phyloP scores from a whole-genome alignment of 1,140 invertebrate species.

The Rhizoglyphus robini region DNA sequence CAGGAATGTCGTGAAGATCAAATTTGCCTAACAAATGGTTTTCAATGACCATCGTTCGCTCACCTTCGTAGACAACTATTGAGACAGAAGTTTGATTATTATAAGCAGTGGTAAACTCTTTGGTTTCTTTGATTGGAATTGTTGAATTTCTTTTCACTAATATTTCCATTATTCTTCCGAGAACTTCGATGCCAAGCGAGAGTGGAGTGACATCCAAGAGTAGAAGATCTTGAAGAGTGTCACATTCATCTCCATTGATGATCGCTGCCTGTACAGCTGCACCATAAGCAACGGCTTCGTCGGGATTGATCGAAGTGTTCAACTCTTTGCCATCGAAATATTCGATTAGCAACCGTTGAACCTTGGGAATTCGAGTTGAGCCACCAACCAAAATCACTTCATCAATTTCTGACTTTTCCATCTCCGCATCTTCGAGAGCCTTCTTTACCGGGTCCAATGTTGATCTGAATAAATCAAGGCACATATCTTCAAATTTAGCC shows the following conservation, averaged over 20 bases:
- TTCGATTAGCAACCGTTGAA: slow-evolving; percentile 64
- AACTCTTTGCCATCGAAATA: too few relatives aligned
- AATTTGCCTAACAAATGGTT: slow-evolving; percentile 47
- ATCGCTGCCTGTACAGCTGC: slow-evolving; percentile 63
- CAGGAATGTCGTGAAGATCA: slow-evolving; percentile 45
- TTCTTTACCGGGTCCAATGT: too few relatives aligned
- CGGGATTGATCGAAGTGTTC: too few relatives aligned
- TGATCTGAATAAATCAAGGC: slow-evolving; percentile 59
- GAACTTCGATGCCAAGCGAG: too few relatives aligned
- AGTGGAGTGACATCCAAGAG: too few relatives aligned
- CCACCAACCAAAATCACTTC: slow-evolving; percentile 95
- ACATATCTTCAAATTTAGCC: slow-evolving; percentile 93
- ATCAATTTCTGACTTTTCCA: slow-evolving; percentile 50
- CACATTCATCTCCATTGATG: too few relatives aligned
- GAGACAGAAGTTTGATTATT: slow-evolving; percentile 90
- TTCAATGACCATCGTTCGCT: too few relatives aligned
- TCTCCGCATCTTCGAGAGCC: too few relatives aligned
- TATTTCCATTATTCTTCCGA: too few relatives aligned
- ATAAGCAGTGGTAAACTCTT: slow-evolving; percentile 89
- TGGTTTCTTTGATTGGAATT: slow-evolving; percentile 90
- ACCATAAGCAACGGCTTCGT: slow-evolving; percentile 67
- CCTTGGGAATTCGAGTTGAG: too few relatives aligned
- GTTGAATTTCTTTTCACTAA: too few relatives aligned
- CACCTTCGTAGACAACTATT: slow-evolving; percentile 53
- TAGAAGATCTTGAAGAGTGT: too few relatives aligned